Evolutionary conservation across 2,797 vertebrate species (phyloP).

Genomic region (Myotis pilosus): DNA sequence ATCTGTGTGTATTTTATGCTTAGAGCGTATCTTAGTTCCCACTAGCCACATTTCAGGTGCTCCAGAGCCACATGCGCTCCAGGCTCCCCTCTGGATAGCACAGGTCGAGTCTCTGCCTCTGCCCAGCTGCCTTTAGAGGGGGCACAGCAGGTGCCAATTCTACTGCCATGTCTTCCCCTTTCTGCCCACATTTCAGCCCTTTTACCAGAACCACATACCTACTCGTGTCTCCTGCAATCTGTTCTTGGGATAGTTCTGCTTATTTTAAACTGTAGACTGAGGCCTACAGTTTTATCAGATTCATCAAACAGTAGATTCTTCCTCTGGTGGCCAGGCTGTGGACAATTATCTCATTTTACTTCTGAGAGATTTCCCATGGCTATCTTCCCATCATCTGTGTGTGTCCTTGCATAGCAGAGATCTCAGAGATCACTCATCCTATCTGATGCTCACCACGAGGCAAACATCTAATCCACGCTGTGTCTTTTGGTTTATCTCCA

Average conservation of each 20-base stretch:
- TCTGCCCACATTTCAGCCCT: not conserved
- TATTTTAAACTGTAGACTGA: not conserved
- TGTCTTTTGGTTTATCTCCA: not conserved
- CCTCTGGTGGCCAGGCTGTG: conserved; percentile 46
- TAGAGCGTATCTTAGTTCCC: not conserved
- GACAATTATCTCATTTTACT: not conserved
- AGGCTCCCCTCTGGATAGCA: accelerated
- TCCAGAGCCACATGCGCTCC: accelerated
- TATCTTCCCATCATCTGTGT: conserved; percentile 8
- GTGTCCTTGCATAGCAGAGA: not conserved
- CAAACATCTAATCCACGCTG: not conserved
- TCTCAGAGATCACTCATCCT: not conserved
- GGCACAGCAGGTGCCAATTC: not conserved
- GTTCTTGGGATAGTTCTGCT: not conserved
- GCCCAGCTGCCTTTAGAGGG: not conserved
- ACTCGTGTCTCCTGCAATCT: not conserved
- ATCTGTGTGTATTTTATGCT: not conserved
- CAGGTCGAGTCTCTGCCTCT: not conserved
- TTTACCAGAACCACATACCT: not conserved
- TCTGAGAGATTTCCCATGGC: not conserved
- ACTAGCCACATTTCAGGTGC: not conserved
- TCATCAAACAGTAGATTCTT: conserved; percentile 16
- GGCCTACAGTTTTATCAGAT: not conserved
- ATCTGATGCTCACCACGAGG: not conserved
- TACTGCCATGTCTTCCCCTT: not conserved